phyloP scores from a whole-genome alignment of 2,888 invertebrate species.

The Eupithecia pulchellata region DNA sequence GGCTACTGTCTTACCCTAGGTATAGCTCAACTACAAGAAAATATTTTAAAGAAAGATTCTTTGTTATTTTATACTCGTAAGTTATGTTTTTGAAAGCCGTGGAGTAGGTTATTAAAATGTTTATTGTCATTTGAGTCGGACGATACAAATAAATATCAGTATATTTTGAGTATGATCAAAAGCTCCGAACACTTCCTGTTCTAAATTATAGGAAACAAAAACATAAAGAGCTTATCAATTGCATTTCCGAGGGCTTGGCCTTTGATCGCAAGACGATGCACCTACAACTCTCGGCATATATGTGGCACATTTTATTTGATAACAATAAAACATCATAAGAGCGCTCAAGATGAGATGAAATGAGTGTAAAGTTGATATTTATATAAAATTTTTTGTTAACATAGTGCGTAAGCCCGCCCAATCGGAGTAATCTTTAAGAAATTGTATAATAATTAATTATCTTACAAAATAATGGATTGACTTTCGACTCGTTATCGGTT shows the following conservation, averaged over 20 bases:
- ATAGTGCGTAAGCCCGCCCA: too few species aligned
- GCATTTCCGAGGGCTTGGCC: conserved; percentile 27
- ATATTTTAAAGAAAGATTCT: neutral
- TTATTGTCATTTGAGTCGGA: neutral
- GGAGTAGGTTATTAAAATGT: neutral
- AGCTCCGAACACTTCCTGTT: conserved; percentile 27
- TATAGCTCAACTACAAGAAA: neutral
- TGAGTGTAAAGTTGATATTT: too few species aligned
- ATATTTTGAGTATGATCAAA: conserved; percentile 14
- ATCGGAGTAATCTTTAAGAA: too few species aligned
- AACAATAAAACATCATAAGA: neutral
- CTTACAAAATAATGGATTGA: too few species aligned
- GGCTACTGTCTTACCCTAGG: neutral
- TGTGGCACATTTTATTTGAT: conserved; percentile 15
- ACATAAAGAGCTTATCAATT: conserved; percentile 16
- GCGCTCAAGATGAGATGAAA: too few species aligned
- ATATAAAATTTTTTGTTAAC: too few species aligned
- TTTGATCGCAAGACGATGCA: conserved; percentile 15
- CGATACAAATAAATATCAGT: neutral
- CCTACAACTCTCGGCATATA: neutral
- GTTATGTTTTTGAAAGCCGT: neutral
- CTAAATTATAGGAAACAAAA: conserved; percentile 19
- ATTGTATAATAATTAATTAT: too few species aligned
- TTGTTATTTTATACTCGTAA: too few species aligned
- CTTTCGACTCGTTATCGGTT: too few species aligned